Conservation (phyloP, 2,888 invertebrate species). For the Laspeyria flexula region DNA sequence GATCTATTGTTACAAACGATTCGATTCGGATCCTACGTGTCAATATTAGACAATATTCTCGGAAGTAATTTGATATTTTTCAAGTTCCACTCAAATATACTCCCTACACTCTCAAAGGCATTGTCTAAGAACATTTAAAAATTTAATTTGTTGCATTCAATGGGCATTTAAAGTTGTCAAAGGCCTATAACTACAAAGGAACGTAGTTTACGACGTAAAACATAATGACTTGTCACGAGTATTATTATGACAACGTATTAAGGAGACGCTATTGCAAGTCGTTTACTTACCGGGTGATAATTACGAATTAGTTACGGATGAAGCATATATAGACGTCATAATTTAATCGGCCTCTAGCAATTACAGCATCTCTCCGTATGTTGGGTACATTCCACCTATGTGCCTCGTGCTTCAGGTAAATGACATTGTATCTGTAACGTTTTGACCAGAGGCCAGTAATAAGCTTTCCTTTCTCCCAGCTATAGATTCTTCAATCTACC, state of each 20-base stretch:
- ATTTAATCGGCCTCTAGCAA: slow-evolving; percentile 15
- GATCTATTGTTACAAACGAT: slow-evolving; percentile 61
- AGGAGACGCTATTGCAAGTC: slow-evolving; percentile 18
- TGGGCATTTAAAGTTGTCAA: slow-evolving; percentile 14
- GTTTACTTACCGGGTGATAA: slow-evolving; percentile 28
- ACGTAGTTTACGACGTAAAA: slow-evolving; percentile 16
- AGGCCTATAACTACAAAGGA: slow-evolving; percentile 5
- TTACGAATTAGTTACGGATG: slow-evolving; percentile 36
- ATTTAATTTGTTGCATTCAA: slow-evolving; percentile 23
- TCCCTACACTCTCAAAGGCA: slow-evolving; percentile 20
- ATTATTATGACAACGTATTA: slow-evolving; percentile 25
- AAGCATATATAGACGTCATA: slow-evolving; percentile 8
- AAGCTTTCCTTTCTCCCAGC: slow-evolving; percentile 41
- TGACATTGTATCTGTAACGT: slow-evolving; percentile 23
- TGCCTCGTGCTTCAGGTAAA: slow-evolving; percentile 28
- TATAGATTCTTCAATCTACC: slow-evolving; percentile 23
- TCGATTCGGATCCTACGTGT: slow-evolving; percentile 61
- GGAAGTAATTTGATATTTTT: slow-evolving; percentile 74
- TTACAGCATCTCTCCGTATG: slow-evolving; percentile 20
- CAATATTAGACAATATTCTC: slow-evolving; percentile 64
- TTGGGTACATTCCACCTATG: slow-evolving; percentile 10
- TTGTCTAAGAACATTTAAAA: slow-evolving; percentile 19
- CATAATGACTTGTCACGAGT: slow-evolving; percentile 17
- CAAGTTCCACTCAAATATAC: slow-evolving; percentile 41
- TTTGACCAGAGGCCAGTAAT: slow-evolving; percentile 42